phyloP scores from a whole-genome alignment of 2,888 invertebrate species.

The Latrodectus elegans region DNA sequence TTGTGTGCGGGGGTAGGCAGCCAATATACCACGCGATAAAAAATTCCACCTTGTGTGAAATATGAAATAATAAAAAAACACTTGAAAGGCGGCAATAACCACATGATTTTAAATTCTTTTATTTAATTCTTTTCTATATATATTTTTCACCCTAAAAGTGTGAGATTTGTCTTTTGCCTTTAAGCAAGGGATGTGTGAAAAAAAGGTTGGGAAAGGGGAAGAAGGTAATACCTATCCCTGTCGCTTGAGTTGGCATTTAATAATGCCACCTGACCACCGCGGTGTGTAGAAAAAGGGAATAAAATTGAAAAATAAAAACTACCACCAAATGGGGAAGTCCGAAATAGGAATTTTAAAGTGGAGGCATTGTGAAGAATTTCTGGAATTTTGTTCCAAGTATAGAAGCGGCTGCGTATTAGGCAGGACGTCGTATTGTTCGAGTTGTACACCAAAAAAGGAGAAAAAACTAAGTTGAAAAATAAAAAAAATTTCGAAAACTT shows the following conservation, averaged over 20 bases:
- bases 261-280: slow-evolving; percentile 65
- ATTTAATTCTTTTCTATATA: slow-evolving; percentile 46
- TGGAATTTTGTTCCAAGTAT: slow-evolving; percentile 57
- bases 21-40: not conserved
- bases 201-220: slow-evolving; percentile 8
- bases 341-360: slow-evolving; percentile 68
- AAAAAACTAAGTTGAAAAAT: slow-evolving; percentile 5
- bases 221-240: slow-evolving; percentile 46
- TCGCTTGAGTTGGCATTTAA: slow-evolving; percentile 67
- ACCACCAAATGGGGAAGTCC: slow-evolving; percentile 39
- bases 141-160: slow-evolving; percentile 56
- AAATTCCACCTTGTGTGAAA: slow-evolving; percentile 25
- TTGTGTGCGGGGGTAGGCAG: slow-evolving; percentile 47
- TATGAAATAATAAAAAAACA: slow-evolving; percentile 11
- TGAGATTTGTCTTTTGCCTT: slow-evolving; percentile 31
- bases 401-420: not conserved
- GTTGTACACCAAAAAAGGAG: slow-evolving; percentile 27
- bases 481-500: slow-evolving; percentile 29
- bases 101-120: slow-evolving; percentile 41
- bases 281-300: slow-evolving; percentile 39
- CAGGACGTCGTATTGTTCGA: slow-evolving; percentile 41
- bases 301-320: slow-evolving; percentile 26
- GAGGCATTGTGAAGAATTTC: slow-evolving; percentile 58
- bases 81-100: slow-evolving; percentile 31
- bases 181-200: not conserved